Percentiles rank a stretch among this genome's conserved stretches.
These are phyloP conservation scores for Anthrax anthrax DNA, from an alignment of 2,888 invertebrate genomes.

Conservation along the genomic window DNA sequence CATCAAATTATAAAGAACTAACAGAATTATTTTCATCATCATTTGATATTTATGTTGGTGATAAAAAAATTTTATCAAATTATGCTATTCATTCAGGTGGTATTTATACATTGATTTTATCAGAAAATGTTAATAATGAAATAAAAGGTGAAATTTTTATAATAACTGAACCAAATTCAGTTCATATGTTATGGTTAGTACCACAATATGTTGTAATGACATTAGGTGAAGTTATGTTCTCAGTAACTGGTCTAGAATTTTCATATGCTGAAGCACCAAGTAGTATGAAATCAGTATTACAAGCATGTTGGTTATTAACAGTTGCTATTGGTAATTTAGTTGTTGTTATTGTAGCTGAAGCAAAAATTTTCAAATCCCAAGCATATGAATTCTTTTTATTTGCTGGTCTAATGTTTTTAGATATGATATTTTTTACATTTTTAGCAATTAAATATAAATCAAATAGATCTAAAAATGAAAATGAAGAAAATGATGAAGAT, in stretches of 20 bases:
- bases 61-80: background rate
- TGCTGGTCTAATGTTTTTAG: slow-evolving; percentile 70
- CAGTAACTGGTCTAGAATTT: slow-evolving; percentile 56
- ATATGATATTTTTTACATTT: slow-evolving; percentile 66
- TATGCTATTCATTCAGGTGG: slow-evolving; percentile 20
- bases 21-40: slow-evolving; percentile 15
- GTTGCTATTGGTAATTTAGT: slow-evolving; percentile 88
- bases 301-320: slow-evolving; percentile 86
- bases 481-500: background rate
- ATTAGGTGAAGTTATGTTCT: slow-evolving; percentile 47
- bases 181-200: slow-evolving; percentile 47
- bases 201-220: slow-evolving; percentile 57
- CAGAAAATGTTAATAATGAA: slow-evolving; percentile 1
- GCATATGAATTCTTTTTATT: slow-evolving; percentile 80
- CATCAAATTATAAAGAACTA: slow-evolving; percentile 9
- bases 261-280: slow-evolving; percentile 52
- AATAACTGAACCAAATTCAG: slow-evolving; percentile 34
- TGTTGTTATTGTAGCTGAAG: slow-evolving; percentile 76
- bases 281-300: slow-evolving; percentile 88
- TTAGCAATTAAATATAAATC: slow-evolving; percentile 65
- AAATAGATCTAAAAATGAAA: slow-evolving; percentile 17
- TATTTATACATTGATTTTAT: slow-evolving; percentile 26
- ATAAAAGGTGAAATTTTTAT: slow-evolving; percentile 11
- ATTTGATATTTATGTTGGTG: slow-evolving; percentile 19
- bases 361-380: slow-evolving; percentile 60